Base-by-base conservation (phyloP, 2,888 invertebrate species). In the Dorcus parallelipipedus region DNA sequence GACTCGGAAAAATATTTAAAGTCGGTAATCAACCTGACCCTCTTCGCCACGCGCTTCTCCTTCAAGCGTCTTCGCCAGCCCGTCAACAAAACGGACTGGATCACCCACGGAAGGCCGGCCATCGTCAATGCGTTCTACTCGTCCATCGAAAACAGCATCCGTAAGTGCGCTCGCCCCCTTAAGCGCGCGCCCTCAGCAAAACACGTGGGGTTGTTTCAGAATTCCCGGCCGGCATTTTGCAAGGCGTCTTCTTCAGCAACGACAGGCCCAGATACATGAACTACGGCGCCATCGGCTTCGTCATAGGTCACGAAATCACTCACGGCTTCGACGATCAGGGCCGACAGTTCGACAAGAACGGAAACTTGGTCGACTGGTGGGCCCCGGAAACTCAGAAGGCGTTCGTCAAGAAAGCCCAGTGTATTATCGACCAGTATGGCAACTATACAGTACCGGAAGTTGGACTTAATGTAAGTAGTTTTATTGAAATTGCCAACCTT, bases 311-410 rank as follows among this genome's bases (percentile, higher is more conserved):
- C 73, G 95, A 95, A 81, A 93, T 95, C 52, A 94, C 93, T 0
- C 95, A 95, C 73, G 93, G 93, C 8, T 94, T 93, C 70, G 93
- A 93, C 73, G 91, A 92, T 73, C 89, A 90, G 82, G 95, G 97
- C 52, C 86, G 95, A 50, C 93, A 95, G 80, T 97, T 94, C 73
- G 95, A 97, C 78, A 89, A 91, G 64, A 85, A 92, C 62, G 97
- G 97, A 9, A 95, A 96, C 78, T 80, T 96, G 63, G 86, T 90
- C 0, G 93, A 95, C 72, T 97, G 97, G 97, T 97, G 96, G 95
- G 88, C 89, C 64, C 83, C 88, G 51, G 81, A 83, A 63, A 96
- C 96, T 0, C 91, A 93, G 70, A 84, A 86, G 64, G 87, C 88
- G 17, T 97, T 94, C 76, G 81, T 93, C 54, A 84, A 90, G 64